phyloP scores from a whole-genome alignment of 2,797 vertebrate species.

The Smutsia temminckii region DNA sequence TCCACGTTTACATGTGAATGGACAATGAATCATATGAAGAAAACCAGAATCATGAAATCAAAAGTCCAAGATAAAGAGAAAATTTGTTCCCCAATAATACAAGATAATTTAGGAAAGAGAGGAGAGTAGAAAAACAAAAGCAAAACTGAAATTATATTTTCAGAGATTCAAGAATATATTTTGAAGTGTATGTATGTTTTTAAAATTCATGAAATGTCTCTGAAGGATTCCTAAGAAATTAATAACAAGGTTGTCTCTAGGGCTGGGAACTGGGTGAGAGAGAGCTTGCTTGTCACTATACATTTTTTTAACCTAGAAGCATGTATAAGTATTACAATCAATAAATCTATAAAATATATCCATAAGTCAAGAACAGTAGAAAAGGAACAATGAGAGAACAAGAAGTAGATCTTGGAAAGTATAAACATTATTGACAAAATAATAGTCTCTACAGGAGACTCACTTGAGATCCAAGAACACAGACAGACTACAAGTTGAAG shows the following conservation, averaged over 20 bases:
- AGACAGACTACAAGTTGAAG: too few species aligned
- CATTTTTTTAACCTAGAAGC: neutral
- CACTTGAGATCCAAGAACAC: too few species aligned
- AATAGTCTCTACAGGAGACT: neutral
- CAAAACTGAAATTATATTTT: slow-evolving; percentile 20
- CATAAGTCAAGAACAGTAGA: slow-evolving; percentile 6
- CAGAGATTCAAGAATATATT: neutral
- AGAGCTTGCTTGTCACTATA: neutral
- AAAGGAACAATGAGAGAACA: neutral
- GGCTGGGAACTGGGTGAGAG: neutral
- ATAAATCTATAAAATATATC: neutral
- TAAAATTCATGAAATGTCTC: neutral
- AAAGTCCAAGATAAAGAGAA: neutral
- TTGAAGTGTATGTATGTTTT: neutral
- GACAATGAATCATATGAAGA: neutral
- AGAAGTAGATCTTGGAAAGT: neutral
- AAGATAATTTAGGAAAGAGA: neutral
- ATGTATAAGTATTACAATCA: neutral
- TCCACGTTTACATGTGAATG: neutral
- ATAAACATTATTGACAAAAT: slow-evolving; percentile 1
- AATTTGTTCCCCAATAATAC: neutral
- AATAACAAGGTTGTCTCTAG: neutral
- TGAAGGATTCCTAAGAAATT: neutral
- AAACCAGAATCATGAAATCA: neutral
- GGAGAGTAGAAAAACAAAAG: neutral